These are phyloP conservation scores for Poecilia gillii DNA, from an alignment of 2,797 vertebrate genomes.

Conservation along the genomic window DNA sequence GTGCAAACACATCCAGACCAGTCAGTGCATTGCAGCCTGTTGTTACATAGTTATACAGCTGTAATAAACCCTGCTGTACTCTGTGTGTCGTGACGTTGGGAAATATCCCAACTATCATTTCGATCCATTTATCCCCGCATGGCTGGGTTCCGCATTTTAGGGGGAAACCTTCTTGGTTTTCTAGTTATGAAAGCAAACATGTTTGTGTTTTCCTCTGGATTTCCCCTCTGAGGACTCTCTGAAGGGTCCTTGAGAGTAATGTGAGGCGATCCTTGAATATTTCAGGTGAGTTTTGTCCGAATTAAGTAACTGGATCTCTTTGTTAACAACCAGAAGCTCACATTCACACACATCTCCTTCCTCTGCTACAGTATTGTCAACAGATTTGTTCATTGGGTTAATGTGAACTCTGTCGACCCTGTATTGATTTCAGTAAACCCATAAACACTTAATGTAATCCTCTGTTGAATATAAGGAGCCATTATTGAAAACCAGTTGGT, in stretches of 20 bases:
- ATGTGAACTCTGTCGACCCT: not conserved
- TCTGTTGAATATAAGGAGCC: not conserved
- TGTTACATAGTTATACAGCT: not conserved
- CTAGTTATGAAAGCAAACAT: not conserved
- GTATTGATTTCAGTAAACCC: not conserved
- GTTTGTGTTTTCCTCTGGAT: slow-evolving; percentile 1
- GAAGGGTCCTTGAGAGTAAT: slow-evolving; percentile 8
- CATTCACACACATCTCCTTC: not conserved
- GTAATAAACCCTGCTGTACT: slow-evolving; percentile 9
- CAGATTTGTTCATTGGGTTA: not conserved
- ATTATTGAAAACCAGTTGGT: not conserved
- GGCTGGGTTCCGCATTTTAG: not conserved
- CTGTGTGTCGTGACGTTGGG: slow-evolving; percentile 23
- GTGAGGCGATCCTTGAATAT: slow-evolving; percentile 1
- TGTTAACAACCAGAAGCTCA: not conserved
- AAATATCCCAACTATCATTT: slow-evolving; percentile 36
- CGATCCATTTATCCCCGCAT: slow-evolving; percentile 42
- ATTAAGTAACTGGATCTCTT: not conserved
- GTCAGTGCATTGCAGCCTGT: not conserved
- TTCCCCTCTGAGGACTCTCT: not conserved
- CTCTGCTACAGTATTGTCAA: not conserved
- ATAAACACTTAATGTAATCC: not conserved
- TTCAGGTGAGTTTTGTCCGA: not conserved
- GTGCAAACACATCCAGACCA: slow-evolving; percentile 33
- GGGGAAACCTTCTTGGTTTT: not conserved